These are phyloP conservation scores for Lasioglossum figueresi DNA, from an alignment of 2,888 invertebrate species.

Conservation along the genomic window DNA sequence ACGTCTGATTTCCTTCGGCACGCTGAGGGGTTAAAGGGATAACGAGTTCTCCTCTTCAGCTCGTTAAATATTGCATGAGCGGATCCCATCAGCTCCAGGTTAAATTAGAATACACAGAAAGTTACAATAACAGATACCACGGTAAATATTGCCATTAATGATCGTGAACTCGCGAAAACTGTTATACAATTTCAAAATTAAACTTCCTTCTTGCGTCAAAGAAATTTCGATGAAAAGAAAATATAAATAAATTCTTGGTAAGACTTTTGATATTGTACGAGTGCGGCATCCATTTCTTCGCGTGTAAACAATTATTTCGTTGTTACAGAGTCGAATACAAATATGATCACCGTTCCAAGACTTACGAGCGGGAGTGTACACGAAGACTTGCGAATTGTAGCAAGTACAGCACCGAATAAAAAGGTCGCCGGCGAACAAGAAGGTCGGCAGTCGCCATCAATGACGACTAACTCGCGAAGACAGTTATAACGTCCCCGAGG, in stretches of 20 bases:
- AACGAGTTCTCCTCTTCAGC: constrained; percentile 1
- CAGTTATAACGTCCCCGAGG: not conserved
- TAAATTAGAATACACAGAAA: not conserved
- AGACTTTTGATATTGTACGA: too few relatives aligned
- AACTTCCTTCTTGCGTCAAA: not conserved
- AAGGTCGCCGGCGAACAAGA: not conserved
- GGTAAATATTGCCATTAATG: not conserved
- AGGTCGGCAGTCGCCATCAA: not conserved
- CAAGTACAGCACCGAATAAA: not conserved
- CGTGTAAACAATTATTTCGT: too few relatives aligned
- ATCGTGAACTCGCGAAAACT: not conserved
- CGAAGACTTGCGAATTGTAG: not conserved
- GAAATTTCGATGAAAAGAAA: not conserved
- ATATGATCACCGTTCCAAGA: too few relatives aligned
- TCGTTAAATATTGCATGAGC: not conserved
- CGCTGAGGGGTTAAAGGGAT: not conserved
- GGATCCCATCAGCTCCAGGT: not conserved
- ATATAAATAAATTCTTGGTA: too few relatives aligned
- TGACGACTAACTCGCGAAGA: not conserved
- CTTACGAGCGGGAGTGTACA: too few relatives aligned
- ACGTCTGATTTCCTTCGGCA: not conserved
- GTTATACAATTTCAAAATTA: not conserved
- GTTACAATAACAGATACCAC: not conserved
- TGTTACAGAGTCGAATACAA: too few relatives aligned
- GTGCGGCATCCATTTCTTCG: too few relatives aligned